Evolutionary conservation across 2,113 vertebrate genomes (phyloP), one percentile per base, ranked within the genome.

Genomic region (Phrynosoma blainvillii): DNA sequence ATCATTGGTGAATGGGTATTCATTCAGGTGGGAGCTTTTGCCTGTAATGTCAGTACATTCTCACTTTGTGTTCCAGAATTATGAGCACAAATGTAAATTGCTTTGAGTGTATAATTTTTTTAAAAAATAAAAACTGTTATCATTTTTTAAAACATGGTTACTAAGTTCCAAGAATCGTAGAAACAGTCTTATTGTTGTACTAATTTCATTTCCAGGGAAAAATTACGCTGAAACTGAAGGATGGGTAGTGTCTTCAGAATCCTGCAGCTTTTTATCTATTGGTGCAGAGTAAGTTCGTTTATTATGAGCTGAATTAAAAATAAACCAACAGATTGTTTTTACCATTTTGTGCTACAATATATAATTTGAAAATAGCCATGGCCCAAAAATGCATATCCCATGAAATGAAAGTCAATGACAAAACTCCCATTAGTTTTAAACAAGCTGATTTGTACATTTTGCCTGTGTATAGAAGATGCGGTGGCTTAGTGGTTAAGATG

Each of bases 201-300:
- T 79, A 79, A 62, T 91, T 30, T 90, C 93, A 85, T 76, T 95
- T 96, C 90, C 90, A 97, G 97, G 92, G 79, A 97, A 97, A 87
- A 97, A 96, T 68, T 96, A 97, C 86, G 96, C 94, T 91, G 98
- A 98, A 95, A 98, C 98, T 0, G 99, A 99, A 96, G 99, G 98
- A 79, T 99, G 99, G 99, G 98, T 99, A 20, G 98, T 99, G 82
- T 99, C 99, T 25, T 99, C 99, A 10, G 99, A 99, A 95, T 99
- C 99, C 54, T 99, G 99, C 92, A 99, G 99, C 94, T 99, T 99
- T 96, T 98, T 99, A 96, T 99, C 99, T 89, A 99, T 99, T 11
- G 99, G 99, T 84, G 99, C 99, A 85, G 98, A 97, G 98, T 99
- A 96, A 97, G 96, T 97, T 92, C 73, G 2, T 11, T 82, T 71